These are phyloP conservation scores for Caenorhabditis uteleia DNA, from an alignment of 2,888 invertebrate genomes.

Conservation along the genomic window DNA sequence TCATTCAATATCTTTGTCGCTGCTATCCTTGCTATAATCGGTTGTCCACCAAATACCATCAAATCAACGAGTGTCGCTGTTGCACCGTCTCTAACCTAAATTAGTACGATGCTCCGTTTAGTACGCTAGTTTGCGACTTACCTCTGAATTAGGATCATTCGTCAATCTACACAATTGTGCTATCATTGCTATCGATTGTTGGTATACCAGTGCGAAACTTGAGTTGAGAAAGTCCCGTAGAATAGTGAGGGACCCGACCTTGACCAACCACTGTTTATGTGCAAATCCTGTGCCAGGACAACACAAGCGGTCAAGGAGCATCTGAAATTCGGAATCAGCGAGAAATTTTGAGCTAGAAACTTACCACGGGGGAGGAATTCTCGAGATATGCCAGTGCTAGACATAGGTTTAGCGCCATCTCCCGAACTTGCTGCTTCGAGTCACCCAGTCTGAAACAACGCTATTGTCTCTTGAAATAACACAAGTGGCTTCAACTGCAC, in stretches of 20 bases:
- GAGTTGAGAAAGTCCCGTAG: constrained; percentile 24
- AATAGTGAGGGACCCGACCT: constrained; percentile 27
- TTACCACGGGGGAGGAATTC: constrained; percentile 30
- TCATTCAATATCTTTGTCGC: constrained; percentile 19
- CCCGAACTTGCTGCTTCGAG: constrained; percentile 23
- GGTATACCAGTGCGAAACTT: constrained; percentile 33
- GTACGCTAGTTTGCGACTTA: neutral
- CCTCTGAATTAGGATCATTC: constrained; percentile 33
- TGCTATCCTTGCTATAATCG: constrained; percentile 12
- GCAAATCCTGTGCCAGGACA: constrained; percentile 17
- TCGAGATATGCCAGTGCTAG: constrained; percentile 27
- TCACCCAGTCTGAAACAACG: constrained; percentile 28
- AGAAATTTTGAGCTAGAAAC: neutral
- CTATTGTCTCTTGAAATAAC: neutral
- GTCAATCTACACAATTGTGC: constrained; percentile 25
- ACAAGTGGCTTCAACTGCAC: no score
- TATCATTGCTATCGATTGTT: constrained; percentile 17
- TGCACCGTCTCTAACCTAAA: constrained; percentile 20
- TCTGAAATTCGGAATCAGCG: neutral
- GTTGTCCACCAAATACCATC: constrained; percentile 42
- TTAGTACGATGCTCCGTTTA: neutral
- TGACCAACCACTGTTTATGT: constrained; percentile 35
- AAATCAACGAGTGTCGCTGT: constrained; percentile 54
- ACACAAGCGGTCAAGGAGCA: constrained; percentile 22
- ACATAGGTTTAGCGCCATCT: constrained; percentile 22